Base-by-base conservation (phyloP, 1,140 invertebrate genomes). In the Asbolus verrucosus region DNA sequence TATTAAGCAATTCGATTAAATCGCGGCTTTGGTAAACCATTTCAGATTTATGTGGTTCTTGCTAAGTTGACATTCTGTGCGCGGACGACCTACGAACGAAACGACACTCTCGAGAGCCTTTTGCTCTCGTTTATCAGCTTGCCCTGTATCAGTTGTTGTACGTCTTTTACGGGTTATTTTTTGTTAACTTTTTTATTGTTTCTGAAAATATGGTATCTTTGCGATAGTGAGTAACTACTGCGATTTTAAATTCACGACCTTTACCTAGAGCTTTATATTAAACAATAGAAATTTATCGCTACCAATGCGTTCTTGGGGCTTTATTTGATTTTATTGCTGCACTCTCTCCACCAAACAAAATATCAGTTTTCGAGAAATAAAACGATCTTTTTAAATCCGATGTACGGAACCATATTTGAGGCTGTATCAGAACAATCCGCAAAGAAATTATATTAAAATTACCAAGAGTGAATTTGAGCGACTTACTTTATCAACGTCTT, bases 1-100 rank as follows among this genome's bases (percentile, higher is more conserved):
- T 73, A 72, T 73, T 73, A 73, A 73, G 67, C 71, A 73, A 69
- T 73, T 73, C 71, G 71, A 73, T 73, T 73, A 73, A 68, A 72
- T 72, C 65, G 65, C 41, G 70, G 70, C 50, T 66, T 71, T 67
- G 59, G 70, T 67, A 67, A 67, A 71, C 70, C 67, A 69, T 69
- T 62, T 69, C 67, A 62, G 54, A 69, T 69, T 69, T 69, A 69
- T 69, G 67, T 69, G 67, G 46, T 50, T 54, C 18, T 67, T 50
- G 43, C 41, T 67, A 41, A 59, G 66, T 67, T 67, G 66, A 60
- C 66, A 67, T 67, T 67, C 66, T 67, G 50, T 38, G 33, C 46
- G 66, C 66, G 50, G 66, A 67, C 66, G 43, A 59, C 33, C 50
- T 60, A 41, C 46, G 46, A 67, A 67, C 66, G 66, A 67, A 59